A percentile compares a stretch with the other conserved stretches of the same genome.
Evolutionary conservation across 2,113 vertebrate genomes (phyloP).

Genomic region (Chaenocephalus aceratus): DNA sequence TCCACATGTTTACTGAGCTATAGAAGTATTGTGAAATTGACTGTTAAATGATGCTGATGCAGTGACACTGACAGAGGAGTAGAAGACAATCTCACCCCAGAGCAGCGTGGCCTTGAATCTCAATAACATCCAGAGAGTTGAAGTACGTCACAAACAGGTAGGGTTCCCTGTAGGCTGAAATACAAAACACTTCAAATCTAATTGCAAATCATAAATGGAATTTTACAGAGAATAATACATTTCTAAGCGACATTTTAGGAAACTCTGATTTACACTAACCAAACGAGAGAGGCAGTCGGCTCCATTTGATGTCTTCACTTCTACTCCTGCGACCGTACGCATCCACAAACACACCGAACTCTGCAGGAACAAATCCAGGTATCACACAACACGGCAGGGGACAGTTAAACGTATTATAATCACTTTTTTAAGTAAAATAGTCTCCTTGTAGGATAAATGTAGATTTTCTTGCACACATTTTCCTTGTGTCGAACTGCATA

Average conservation of each 20-base stretch:
- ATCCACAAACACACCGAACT: slow-evolving; percentile 98
- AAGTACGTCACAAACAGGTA: slow-evolving; percentile 99
- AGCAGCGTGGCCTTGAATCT: slow-evolving; percentile 94
- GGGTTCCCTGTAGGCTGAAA: slow-evolving; percentile 95
- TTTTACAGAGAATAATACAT: background rate
- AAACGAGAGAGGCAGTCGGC: slow-evolving; percentile 95
- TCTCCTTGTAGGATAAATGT: background rate
- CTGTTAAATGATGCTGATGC: background rate
- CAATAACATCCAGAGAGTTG: slow-evolving; percentile 98
- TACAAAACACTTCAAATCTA: slow-evolving; percentile 1
- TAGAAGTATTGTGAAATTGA: background rate
- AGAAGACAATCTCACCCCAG: slow-evolving; percentile 87
- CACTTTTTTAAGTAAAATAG: background rate
- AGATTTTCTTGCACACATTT: background rate
- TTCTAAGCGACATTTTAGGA: background rate
- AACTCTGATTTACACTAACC: slow-evolving; percentile 80
- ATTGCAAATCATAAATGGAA: background rate
- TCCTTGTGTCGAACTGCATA: background rate
- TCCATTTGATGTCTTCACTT: slow-evolving; percentile 98
- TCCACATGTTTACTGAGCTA: background rate
- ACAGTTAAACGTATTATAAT: background rate
- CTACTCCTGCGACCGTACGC: slow-evolving; percentile 95
- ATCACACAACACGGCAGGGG: background rate
- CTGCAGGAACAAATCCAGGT: slow-evolving; percentile 73
- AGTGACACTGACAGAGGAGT: background rate